Conservation (phyloP, 2,113 vertebrate species). For the Ophthalmotilapia sp. region DNA sequence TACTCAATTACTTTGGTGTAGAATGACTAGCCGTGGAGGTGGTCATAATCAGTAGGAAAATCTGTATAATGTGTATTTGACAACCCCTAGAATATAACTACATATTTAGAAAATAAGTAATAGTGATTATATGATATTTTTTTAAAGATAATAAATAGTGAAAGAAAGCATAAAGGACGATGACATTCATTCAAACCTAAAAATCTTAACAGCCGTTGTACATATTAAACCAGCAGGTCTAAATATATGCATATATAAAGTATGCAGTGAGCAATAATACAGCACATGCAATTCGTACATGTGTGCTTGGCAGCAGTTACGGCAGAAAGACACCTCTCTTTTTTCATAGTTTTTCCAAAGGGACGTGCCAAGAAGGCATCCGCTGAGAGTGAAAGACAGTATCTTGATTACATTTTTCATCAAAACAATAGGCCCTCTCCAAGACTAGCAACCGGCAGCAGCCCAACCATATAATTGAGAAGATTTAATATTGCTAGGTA, state of each 20-base stretch:
- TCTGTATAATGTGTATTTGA: background rate
- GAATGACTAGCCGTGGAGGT: background rate
- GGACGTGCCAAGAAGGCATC: background rate
- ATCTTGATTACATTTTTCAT: constrained; percentile 59
- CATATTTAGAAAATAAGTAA: background rate
- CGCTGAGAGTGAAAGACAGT: constrained; percentile 16
- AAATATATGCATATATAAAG: background rate
- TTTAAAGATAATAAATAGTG: background rate
- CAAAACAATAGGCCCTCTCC: constrained; percentile 41
- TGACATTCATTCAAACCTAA: background rate
- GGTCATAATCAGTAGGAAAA: background rate
- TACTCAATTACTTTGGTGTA: background rate
- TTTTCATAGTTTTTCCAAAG: background rate
- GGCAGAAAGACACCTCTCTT: background rate
- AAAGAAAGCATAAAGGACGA: background rate
- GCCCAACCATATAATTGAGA: constrained; percentile 39
- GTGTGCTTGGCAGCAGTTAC: background rate
- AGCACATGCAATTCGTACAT: background rate
- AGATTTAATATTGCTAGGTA: constrained; percentile 46
- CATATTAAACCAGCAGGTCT: background rate
- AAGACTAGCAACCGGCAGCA: constrained; percentile 20
- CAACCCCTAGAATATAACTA: background rate
- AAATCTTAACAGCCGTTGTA: background rate
- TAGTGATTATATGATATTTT: background rate
- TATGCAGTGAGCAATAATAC: background rate